Percentiles rank a stretch among this genome's conserved stretches.
phyloP scores from a whole-genome alignment of 2,888 invertebrate species.

The Stenolophus ochropezus region DNA sequence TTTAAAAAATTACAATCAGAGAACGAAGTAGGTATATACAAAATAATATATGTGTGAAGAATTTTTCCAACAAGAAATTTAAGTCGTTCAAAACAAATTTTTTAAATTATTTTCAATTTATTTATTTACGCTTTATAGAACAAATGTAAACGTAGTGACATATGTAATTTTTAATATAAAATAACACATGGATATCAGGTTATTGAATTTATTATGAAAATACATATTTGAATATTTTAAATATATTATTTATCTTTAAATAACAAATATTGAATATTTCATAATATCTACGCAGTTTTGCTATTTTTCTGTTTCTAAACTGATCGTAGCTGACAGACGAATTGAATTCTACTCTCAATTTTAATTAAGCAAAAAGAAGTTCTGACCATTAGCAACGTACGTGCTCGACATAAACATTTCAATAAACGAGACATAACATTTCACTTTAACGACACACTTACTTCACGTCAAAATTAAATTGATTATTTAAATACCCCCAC shows the following conservation, averaged over 20 bases:
- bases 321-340: not conserved
- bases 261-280: not conserved
- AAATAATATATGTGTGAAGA: too few relatives aligned
- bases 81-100: too few relatives aligned
- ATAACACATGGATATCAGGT: too few relatives aligned
- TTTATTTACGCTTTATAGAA: too few relatives aligned
- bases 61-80: too few relatives aligned
- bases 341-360: conserved; percentile 46
- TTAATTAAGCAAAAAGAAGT: conserved; percentile 37
- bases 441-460: conserved; percentile 14
- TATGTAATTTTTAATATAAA: too few relatives aligned
- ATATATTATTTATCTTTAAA: not conserved
- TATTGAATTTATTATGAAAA: too few relatives aligned
- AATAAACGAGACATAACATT: conserved; percentile 24
- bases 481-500: not conserved
- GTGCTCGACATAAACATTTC: conserved; percentile 12
- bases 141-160: too few relatives aligned
- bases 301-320: not conserved
- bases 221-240: not conserved
- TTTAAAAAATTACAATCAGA: too few relatives aligned
- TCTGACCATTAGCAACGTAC: not conserved
- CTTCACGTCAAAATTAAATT: conserved; percentile 14
- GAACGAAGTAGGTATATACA: too few relatives aligned
- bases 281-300: not conserved
- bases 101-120: too few relatives aligned